Percentiles rank a stretch among this genome's conserved stretches.
phyloP scores from a whole-genome alignment of 2,888 invertebrate genomes.

The Molorchus minor region DNA sequence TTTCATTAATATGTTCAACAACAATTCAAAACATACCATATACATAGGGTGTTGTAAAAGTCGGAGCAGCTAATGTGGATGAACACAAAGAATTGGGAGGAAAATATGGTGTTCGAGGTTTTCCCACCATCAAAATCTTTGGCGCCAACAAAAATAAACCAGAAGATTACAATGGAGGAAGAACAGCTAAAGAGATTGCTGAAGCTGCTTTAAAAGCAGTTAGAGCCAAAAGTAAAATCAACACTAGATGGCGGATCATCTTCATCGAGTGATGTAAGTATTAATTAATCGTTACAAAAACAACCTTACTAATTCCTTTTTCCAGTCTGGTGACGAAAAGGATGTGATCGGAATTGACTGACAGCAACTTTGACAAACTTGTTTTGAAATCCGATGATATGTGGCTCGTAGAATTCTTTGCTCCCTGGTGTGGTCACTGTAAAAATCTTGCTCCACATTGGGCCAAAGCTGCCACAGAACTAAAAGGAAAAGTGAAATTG shows the following conservation, averaged over 20 bases:
- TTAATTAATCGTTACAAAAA: conserved; percentile 4
- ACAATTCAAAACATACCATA: too few species aligned
- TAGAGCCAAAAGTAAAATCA: conserved; percentile 76
- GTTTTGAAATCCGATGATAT: conserved; percentile 93
- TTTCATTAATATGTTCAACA: too few species aligned
- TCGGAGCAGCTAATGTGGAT: conserved; percentile 94
- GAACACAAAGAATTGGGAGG: conserved; percentile 83
- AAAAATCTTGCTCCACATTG: conserved; percentile 97
- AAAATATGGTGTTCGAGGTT: conserved; percentile 86
- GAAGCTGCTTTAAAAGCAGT: conserved; percentile 85
- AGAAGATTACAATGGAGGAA: conserved; percentile 82
- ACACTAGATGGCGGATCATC: conserved; percentile 68
- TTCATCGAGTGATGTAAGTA: conserved; percentile 45
- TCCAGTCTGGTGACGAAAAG: conserved; percentile 59
- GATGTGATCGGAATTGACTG: conserved; percentile 95
- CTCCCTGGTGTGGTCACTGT: conserved; percentile 97
- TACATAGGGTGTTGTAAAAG: conserved; percentile 86
- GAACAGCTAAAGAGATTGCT: conserved; percentile 86
- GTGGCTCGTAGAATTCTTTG: conserved; percentile 98
- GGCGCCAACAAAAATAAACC: conserved; percentile 84
- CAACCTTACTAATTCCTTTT: conserved; percentile 1
- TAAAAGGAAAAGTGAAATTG: conserved; percentile 96
- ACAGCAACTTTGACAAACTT: conserved; percentile 91
- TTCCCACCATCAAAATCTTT: conserved; percentile 97
- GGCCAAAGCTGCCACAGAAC: conserved; percentile 92